Conservation (phyloP, 2,113 vertebrate genomes). For the Lampris incognitus region DNA sequence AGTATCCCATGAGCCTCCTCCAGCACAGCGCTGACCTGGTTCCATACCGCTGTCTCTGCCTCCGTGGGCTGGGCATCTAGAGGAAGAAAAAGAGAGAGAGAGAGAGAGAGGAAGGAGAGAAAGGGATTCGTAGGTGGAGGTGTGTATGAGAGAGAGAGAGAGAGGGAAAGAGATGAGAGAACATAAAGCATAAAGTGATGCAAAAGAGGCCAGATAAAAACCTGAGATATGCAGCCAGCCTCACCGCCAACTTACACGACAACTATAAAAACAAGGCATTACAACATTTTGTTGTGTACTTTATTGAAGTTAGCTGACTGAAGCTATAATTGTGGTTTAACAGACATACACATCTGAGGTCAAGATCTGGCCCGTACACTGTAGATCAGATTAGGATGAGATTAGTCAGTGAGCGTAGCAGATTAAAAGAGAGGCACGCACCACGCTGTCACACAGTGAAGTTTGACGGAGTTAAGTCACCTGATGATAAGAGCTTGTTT, state of each 20-base stretch:
- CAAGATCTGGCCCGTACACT: constrained; percentile 29
- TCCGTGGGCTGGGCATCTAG: constrained; percentile 94
- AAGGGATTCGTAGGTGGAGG: not conserved
- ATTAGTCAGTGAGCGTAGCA: not conserved
- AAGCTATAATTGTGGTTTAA: not conserved
- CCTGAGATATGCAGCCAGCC: constrained; percentile 9
- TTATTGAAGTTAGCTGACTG: constrained; percentile 1
- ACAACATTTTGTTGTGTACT: constrained; percentile 1
- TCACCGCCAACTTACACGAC: not conserved
- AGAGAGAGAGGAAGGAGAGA: constrained; percentile 12
- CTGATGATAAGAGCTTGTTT: not conserved
- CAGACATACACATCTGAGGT: constrained; percentile 7
- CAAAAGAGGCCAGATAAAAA: constrained; percentile 33
- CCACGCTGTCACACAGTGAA: constrained; percentile 58
- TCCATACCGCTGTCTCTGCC: constrained; percentile 93
- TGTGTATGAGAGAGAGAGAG: not conserved
- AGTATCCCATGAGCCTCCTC: constrained; percentile 91
- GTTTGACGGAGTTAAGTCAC: constrained; percentile 18
- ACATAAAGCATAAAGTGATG: not conserved
- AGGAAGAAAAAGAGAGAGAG: constrained; percentile 34
- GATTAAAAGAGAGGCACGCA: constrained; percentile 13
- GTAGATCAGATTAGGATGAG: constrained; percentile 17
- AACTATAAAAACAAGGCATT: not conserved
- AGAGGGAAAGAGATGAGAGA: constrained; percentile 35
- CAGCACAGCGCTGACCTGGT: constrained; percentile 93